Evolutionary conservation across 2,888 invertebrate species (phyloP).

Genomic region (Eustalomyia histrio): DNA sequence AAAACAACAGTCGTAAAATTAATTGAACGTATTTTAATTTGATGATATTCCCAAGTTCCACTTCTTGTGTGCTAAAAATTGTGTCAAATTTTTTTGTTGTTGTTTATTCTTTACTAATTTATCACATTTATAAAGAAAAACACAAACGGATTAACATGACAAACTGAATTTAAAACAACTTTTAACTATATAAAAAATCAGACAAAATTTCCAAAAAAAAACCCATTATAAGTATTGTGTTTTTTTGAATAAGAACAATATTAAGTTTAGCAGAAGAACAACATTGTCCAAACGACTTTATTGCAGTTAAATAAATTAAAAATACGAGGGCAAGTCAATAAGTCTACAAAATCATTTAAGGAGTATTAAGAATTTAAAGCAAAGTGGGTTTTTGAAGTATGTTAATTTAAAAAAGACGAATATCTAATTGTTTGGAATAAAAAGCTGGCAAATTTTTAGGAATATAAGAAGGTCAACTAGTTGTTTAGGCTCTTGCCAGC

Average conservation of each 20-base stretch:
- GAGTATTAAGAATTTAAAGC: no score
- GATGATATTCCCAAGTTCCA: constrained; percentile 24
- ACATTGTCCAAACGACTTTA: no score
- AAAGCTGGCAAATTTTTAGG: no score
- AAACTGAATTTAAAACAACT: constrained; percentile 2
- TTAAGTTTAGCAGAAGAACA: neutral
- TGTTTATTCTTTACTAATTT: constrained; percentile 29
- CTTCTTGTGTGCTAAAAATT: constrained; percentile 25
- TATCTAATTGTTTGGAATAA: no score
- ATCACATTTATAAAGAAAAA: constrained; percentile 16
- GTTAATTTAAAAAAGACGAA: no score
- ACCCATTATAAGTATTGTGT: neutral
- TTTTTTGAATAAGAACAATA: neutral
- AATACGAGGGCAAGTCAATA: no score
- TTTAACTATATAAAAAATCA: neutral
- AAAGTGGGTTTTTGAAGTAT: no score
- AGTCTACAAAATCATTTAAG: no score
- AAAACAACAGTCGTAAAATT: constrained; percentile 25
- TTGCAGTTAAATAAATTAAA: no score
- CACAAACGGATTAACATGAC: constrained; percentile 1
- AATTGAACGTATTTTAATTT: constrained; percentile 21
- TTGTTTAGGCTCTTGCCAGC: no score
- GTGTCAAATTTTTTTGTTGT: constrained; percentile 30
- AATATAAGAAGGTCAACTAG: no score
- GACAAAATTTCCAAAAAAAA: neutral